Conservation (phyloP, 1,140 invertebrate genomes). For the Drosophila pruinosa region DNA sequence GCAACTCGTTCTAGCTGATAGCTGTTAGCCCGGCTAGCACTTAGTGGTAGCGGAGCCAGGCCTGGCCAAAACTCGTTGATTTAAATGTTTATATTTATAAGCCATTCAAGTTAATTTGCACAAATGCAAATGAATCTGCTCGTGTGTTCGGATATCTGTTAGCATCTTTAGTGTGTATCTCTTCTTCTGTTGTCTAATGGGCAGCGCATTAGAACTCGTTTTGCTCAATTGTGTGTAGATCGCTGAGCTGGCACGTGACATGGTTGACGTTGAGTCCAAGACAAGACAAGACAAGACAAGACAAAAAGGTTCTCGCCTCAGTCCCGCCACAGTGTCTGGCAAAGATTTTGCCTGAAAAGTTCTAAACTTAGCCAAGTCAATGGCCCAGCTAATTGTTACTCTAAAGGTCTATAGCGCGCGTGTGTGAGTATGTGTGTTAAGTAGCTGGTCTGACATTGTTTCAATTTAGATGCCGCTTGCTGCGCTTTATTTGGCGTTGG, state of each 20-base stretch:
- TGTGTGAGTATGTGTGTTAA: conserved; percentile 6
- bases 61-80: conserved; percentile 43
- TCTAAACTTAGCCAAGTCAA: conserved; percentile 45
- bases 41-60: conserved; percentile 22
- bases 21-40: conserved; percentile 15
- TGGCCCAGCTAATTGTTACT: conserved; percentile 41
- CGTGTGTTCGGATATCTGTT: conserved; percentile 43
- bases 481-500: conserved; percentile 51
- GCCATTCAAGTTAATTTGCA: conserved; percentile 74
- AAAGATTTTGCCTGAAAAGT: conserved; percentile 47
- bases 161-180: conserved; percentile 11
- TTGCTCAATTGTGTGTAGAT: neutral
- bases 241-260: conserved; percentile 27
- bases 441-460: conserved; percentile 75
- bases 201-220: conserved; percentile 27
- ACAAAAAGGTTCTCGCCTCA: conserved; percentile 23
- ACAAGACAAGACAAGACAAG: neutral
- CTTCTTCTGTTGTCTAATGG: conserved; percentile 9
- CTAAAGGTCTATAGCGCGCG: conserved; percentile 5
- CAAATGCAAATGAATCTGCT: conserved; percentile 63
- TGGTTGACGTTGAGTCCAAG: neutral
- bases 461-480: conserved; percentile 56
- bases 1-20: conserved; percentile 22
- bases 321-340: conserved; percentile 59
- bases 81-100: conserved; percentile 77